Percentiles rank a stretch among this genome's conserved stretches.
Conservation (phyloP, 2,797 vertebrate genomes). For the Fistularia commersonii region DNA sequence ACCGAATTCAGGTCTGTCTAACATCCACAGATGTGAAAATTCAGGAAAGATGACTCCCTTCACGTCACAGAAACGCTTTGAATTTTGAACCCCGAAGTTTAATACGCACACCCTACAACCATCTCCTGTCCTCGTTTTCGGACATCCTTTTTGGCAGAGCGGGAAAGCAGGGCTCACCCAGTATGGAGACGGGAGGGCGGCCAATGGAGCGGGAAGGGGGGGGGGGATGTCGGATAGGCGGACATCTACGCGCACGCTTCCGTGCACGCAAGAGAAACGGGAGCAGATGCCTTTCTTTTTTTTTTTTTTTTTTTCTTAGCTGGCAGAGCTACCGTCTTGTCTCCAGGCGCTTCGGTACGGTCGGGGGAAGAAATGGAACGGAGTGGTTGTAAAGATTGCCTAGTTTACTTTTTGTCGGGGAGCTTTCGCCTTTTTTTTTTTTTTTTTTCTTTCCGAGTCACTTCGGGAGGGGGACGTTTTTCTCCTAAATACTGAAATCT, state of each 20-base stretch:
- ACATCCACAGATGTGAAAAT: too few species aligned
- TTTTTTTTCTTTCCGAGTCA: conserved; percentile 28
- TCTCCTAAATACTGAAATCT: conserved; percentile 16
- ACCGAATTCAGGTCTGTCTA: too few species aligned
- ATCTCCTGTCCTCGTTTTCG: conserved; percentile 37
- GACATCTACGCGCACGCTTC: conserved; percentile 15
- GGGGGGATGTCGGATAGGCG: conserved; percentile 39
- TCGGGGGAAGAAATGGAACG: too few species aligned
- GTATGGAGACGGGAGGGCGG: conserved; percentile 39
- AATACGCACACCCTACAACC: conserved; percentile 11
- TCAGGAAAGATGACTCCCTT: too few species aligned
- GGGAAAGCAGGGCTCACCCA: conserved; percentile 38
- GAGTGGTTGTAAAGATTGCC: conserved; percentile 32
- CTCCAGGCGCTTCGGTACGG: conserved; percentile 37
- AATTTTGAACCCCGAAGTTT: too few species aligned
- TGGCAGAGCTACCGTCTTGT: conserved; percentile 31
- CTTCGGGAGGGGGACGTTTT: conserved; percentile 4
- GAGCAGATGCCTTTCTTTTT: conserved; percentile 60
- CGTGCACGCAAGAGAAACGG: conserved; percentile 21
- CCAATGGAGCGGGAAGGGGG: conserved; percentile 49
- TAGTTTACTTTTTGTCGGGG: conserved; percentile 28
- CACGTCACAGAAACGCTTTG: background rate
- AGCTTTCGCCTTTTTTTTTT: too few species aligned
- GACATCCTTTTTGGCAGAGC: conserved; percentile 40
- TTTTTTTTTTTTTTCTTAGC: background rate